phyloP scores from a whole-genome alignment of 2,113 vertebrate genomes.

The Lampris incognitus region DNA sequence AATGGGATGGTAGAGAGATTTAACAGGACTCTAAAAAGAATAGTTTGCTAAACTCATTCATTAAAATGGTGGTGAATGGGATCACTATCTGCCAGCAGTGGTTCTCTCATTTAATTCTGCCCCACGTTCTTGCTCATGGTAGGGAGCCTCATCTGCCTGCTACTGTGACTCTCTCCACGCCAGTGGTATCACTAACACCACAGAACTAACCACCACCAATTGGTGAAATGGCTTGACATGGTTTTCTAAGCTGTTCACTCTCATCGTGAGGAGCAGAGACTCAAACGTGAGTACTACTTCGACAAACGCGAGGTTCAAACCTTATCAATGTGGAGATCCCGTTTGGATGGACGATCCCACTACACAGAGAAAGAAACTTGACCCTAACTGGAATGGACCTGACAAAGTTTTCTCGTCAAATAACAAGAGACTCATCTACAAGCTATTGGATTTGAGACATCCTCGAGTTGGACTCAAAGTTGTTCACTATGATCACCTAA shows the following conservation, averaged over 20 bases:
- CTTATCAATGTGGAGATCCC: neutral
- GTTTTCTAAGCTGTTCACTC: neutral
- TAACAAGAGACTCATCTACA: neutral
- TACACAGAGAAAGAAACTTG: conserved; percentile 6
- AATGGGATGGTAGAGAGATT: conserved; percentile 21
- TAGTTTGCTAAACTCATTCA: conserved; percentile 7
- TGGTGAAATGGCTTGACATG: neutral
- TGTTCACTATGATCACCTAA: conserved; percentile 1
- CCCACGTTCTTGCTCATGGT: neutral
- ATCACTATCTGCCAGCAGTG: neutral
- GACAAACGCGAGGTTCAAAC: neutral
- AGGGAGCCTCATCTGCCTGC: conserved; percentile 1
- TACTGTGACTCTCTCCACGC: neutral
- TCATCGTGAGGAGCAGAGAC: neutral
- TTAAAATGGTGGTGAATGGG: neutral
- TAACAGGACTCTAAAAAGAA: conserved; percentile 1
- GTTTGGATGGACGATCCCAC: neutral
- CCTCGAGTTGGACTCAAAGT: neutral
- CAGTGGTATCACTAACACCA: neutral
- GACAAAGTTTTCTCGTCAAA: neutral
- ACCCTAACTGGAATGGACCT: neutral
- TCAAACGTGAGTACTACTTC: neutral
- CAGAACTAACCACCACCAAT: neutral
- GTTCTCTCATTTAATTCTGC: neutral
- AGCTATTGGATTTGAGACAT: conserved; percentile 3